Conservation (phyloP, 1,140 invertebrate genomes). For the Caenorhabditis latens region DNA sequence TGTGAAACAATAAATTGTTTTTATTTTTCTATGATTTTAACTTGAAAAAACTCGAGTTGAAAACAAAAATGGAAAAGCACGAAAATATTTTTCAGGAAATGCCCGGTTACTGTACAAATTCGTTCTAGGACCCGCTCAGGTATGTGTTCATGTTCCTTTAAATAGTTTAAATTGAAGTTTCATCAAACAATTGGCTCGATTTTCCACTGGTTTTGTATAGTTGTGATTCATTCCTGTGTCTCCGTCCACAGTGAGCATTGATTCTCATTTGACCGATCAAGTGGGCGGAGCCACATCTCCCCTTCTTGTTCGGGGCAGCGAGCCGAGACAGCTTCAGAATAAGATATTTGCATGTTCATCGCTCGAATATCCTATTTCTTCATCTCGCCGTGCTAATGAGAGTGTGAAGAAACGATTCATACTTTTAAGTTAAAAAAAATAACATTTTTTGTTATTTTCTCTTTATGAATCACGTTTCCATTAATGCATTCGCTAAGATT, state of each 20-base stretch:
- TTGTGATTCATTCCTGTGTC: background rate
- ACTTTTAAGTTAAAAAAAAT: no score
- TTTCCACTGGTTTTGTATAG: background rate
- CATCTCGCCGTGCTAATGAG: background rate
- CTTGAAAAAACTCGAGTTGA: no score
- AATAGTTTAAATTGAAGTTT: background rate
- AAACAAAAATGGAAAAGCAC: no score
- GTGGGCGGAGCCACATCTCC: background rate
- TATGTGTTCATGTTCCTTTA: no score
- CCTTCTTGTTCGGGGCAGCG: background rate
- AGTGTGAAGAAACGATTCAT: background rate
- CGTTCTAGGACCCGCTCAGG: no score
- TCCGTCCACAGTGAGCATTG: background rate
- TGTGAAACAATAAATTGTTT: no score
- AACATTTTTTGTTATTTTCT: no score
- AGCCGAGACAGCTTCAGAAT: background rate
- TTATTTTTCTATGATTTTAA: no score
- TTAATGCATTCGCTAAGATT: no score
- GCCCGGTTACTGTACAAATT: no score
- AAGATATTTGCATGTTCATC: background rate
- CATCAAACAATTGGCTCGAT: background rate
- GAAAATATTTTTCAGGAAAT: no score
- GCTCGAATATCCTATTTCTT: background rate
- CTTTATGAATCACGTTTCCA: no score
- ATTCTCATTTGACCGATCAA: slow-evolving; percentile 11